phyloP scores from a whole-genome alignment of 2,113 vertebrate genomes.

The Pygoscelis adeliae region DNA sequence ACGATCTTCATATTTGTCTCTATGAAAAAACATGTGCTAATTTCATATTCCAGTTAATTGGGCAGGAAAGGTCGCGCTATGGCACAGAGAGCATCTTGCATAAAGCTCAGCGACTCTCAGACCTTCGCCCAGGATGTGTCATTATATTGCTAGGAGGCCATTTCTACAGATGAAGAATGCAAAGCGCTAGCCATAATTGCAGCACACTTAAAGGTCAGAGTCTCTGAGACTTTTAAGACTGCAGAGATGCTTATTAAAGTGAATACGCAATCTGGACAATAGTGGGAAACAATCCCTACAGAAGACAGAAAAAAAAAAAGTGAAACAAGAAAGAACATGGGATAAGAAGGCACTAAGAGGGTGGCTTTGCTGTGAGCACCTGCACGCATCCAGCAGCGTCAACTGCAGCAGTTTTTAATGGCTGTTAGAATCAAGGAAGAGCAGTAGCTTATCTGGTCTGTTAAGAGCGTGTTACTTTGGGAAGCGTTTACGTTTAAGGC shows the following conservation, averaged over 20 bases:
- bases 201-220: constrained; percentile 74
- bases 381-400: neutral
- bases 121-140: neutral
- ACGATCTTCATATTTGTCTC: neutral
- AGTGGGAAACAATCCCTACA: neutral
- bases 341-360: neutral
- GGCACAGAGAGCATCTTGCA: constrained; percentile 13
- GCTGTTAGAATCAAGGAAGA: neutral
- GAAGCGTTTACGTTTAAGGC: neutral
- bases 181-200: constrained; percentile 66
- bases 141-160: constrained; percentile 71
- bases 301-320: neutral
- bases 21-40: constrained; percentile 6
- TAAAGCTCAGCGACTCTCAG: neutral
- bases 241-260: constrained; percentile 40
- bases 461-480: neutral
- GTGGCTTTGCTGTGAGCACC: neutral
- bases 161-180: constrained; percentile 68
- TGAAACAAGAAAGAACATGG: neutral
- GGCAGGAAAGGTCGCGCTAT: constrained; percentile 62
- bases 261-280: neutral
- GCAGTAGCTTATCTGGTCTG: neutral
- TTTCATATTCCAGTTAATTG: constrained; percentile 58
- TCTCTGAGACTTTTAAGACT: constrained; percentile 42
- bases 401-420: neutral